Base-by-base conservation (phyloP, 2,113 vertebrate species). In the Podilymbus podiceps region DNA sequence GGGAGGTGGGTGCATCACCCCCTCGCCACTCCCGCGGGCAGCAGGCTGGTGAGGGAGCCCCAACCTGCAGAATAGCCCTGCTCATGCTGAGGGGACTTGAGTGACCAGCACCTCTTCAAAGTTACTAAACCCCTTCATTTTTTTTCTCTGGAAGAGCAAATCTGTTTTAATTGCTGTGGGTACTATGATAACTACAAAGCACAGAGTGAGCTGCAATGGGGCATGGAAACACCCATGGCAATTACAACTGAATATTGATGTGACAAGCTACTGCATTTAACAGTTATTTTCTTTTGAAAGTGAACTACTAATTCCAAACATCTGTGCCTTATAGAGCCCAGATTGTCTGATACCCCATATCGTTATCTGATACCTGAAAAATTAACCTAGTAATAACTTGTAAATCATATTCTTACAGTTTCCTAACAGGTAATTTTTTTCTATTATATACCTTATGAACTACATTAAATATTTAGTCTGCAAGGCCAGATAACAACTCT, bases 391-490 rank as follows among this genome's bases (percentile, higher is more conserved):
- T 73, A 67, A 63, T 52, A 53, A 63, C 31, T 76, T 91, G 47
- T 56, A 62, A 75, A 86, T 53, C 46, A 33, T 40, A 63, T 72
- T 83, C 55, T 40, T 81, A 69, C 28, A 16, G 35, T 72, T 95
- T 76, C 58, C 72, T 86, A 72, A 63, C 59, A 81, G 76, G 67
- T 66, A 81, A 95, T 52, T 86, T 83, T 83, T 86, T 95, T 94
- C 46, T 53, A 21, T 78, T 69, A 58, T 35, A 53, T 27, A 42
- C 17, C 31, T 92, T 73, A 55, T 8, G 21, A 90, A 63, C 20
- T 11, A 24, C 15, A 14, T 73, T 84, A 94, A 90, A 56, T 81
- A 76, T 90, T 94, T 93, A 67, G 72, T 67, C 60, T 95, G 68
- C 56, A 94, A 44, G 42, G 58, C 18, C 55, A 91, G 58, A 85